Percentiles rank a stretch among this genome's conserved stretches.
These are phyloP conservation scores for Drosophila helvetica DNA, from an alignment of 2,888 invertebrate species.

Conservation along the genomic window DNA sequence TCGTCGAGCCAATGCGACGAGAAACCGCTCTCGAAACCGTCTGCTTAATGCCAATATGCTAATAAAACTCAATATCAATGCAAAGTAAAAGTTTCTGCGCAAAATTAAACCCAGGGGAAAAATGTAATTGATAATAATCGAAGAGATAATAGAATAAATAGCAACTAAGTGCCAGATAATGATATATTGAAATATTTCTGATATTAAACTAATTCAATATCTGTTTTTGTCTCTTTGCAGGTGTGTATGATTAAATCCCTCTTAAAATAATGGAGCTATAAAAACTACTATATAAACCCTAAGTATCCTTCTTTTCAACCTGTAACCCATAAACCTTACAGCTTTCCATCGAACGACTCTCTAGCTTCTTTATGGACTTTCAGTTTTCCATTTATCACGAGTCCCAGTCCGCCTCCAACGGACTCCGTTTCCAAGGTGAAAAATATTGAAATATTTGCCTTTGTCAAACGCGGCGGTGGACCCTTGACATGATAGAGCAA, in stretches of 20 bases:
- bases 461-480: not conserved
- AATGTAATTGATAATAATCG: not conserved
- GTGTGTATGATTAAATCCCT: conserved; percentile 33
- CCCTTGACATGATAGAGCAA: conserved; percentile 16
- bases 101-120: not conserved
- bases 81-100: not conserved
- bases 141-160: not conserved
- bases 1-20: conserved; percentile 9
- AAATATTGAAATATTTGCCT: conserved; percentile 19
- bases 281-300: not conserved
- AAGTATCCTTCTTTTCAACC: not conserved
- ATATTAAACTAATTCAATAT: conserved; percentile 2
- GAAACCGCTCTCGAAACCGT: conserved; percentile 11
- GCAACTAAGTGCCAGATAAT: not conserved
- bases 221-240: conserved; percentile 40
- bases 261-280: not conserved
- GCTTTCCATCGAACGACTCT: not conserved
- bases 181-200: not conserved
- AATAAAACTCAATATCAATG: conserved; percentile 7
- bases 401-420: not conserved
- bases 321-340: not conserved
- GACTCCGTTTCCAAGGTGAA: conserved; percentile 27
- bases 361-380: conserved; percentile 23
- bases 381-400: conserved; percentile 24
- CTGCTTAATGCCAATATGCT: not conserved